Percentiles rank a stretch among this genome's conserved stretches.
Conservation (phyloP, 1,140 invertebrate genomes). For the Lucilia sericata region DNA sequence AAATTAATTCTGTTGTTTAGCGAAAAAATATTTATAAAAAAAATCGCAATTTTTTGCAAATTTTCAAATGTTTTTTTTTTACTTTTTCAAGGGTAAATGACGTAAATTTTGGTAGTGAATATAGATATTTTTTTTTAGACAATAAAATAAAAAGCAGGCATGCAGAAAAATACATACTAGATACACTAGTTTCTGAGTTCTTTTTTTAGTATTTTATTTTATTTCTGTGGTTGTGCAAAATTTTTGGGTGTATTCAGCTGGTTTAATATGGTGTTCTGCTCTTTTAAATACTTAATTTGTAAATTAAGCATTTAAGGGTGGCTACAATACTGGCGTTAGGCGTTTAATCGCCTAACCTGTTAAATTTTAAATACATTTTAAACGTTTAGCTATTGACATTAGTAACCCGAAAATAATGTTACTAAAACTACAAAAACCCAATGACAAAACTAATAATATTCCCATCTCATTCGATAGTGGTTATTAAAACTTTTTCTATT, state of each 20-base stretch:
- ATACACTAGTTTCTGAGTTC: neutral
- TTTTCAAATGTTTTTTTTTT: conserved; percentile 52
- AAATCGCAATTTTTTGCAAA: conserved; percentile 54
- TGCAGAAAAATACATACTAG: conserved; percentile 17
- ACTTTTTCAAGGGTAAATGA: conserved; percentile 64
- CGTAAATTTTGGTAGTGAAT: conserved; percentile 50
- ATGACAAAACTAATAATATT: too few relatives aligned
- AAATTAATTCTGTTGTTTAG: conserved; percentile 40
- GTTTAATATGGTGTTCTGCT: conserved; percentile 3
- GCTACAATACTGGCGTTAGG: neutral
- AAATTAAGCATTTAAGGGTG: neutral
- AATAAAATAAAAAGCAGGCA: conserved; percentile 6
- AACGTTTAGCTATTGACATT: too few relatives aligned
- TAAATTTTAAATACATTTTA: too few relatives aligned
- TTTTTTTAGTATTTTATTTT: neutral
- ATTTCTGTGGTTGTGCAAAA: neutral
- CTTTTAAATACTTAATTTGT: neutral
- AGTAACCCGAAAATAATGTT: too few relatives aligned
- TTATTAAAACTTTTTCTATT: too few relatives aligned
- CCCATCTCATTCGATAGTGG: too few relatives aligned
- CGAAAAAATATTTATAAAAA: conserved; percentile 40
- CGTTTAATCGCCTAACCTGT: neutral
- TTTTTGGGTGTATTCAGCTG: conserved; percentile 7
- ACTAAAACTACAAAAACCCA: too few relatives aligned
- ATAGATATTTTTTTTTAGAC: neutral